A percentile compares a stretch with the other conserved stretches of the same genome.
phyloP scores from a whole-genome alignment of 2,888 invertebrate species.

The Agonopterix subpropinquella region DNA sequence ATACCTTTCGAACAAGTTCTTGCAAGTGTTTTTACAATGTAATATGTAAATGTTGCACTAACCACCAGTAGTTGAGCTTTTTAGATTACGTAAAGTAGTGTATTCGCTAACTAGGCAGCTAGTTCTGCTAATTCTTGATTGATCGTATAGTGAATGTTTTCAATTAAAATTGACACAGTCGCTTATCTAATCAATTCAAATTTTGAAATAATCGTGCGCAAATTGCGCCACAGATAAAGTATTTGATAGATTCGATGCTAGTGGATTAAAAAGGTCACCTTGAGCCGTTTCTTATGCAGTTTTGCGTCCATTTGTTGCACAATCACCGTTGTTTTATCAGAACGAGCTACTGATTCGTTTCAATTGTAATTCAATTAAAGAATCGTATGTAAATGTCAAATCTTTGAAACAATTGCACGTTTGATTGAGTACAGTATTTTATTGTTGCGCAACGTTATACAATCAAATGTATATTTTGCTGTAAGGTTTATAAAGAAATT shows the following conservation, averaged over 20 bases:
- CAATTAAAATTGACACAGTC: constrained; percentile 9
- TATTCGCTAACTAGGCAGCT: background rate
- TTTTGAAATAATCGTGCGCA: constrained; percentile 21
- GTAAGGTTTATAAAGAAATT: background rate
- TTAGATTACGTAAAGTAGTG: background rate
- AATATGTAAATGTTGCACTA: no score
- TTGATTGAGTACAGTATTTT: constrained; percentile 3
- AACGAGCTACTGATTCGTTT: constrained; percentile 40
- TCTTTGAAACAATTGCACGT: constrained; percentile 1
- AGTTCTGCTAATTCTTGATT: background rate
- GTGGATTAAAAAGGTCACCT: constrained; percentile 36
- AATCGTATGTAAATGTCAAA: constrained; percentile 64
- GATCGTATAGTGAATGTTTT: constrained; percentile 1
- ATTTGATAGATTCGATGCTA: constrained; percentile 29
- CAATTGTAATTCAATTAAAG: constrained; percentile 56
- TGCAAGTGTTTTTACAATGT: no score
- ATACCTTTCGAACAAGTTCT: no score
- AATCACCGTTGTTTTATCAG: constrained; percentile 25
- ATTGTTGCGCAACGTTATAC: background rate
- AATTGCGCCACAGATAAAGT: constrained; percentile 27
- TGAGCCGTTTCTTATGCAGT: constrained; percentile 44
- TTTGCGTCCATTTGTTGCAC: constrained; percentile 37
- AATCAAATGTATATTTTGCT: background rate
- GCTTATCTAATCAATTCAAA: constrained; percentile 12
- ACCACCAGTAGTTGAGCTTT: background rate